Evolutionary conservation across 2,113 vertebrate genomes (phyloP), one percentile per base, ranked within the genome.

Genomic region (Catharus fuscescens): DNA sequence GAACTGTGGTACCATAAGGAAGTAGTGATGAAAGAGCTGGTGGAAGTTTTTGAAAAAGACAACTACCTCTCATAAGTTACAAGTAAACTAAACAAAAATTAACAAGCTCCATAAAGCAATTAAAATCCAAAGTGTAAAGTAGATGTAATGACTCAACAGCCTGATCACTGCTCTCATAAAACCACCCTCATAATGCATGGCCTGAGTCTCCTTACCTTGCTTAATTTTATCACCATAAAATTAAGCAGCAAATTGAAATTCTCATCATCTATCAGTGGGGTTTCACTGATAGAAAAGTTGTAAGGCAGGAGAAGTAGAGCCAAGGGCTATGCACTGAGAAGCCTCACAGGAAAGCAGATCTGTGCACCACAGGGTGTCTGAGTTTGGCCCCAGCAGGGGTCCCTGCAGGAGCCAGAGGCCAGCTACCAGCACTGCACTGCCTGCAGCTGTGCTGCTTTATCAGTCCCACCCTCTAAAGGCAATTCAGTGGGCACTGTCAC

Each of bases 31-130:
- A 92, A 95, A 96, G 71, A 89, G 38, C 42, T 87, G 47, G 21
- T 73, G 78, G 61, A 16, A 1, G 21, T 44, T 91, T 90, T 70
- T 65, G n/a, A 91, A 44, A 86, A 80, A 78, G 34, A 45, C 28
- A 38, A 34, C 54, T 81, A 71, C 65, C 80, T 72, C 93, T 95
- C 61, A 38, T 85, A 38, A 83, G 65, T 44, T 80, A 90, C 81
- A 5, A 4, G 69, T 17, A 31, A 97, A 92, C 88, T 32, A 90
- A 93, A 95, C 88, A 95, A 95, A 96, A 97, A 71, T 78, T 88
- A 95, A 83, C 73, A 84, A 79, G 81, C 56, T 52, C 74, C 88
- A 96, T 84, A 94, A 95, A 96, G 53, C 88, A 92, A 96, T 94
- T 94, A 94, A 96, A 95, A 92, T 86, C 57, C 69, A 60, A 93